phyloP scores from a whole-genome alignment of 2,113 vertebrate species.

The Rhinolophus sinicus region DNA sequence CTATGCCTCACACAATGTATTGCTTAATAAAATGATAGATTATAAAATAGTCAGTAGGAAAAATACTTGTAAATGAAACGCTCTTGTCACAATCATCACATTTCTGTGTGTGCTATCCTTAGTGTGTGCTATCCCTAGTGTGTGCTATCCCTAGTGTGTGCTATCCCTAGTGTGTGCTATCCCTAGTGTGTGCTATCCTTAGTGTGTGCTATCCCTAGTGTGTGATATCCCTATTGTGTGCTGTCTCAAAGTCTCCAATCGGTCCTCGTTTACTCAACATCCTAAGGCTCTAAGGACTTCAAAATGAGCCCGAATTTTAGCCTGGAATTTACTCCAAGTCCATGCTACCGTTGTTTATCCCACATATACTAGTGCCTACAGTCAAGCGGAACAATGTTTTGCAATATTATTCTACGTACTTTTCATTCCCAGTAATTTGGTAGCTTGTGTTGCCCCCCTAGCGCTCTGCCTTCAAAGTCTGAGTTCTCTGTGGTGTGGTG shows the following conservation, averaged over 20 bases:
- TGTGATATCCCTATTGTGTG: background rate
- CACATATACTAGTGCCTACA: background rate
- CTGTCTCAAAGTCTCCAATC: background rate
- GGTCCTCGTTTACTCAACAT: background rate
- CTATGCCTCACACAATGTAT: background rate
- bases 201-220: background rate
- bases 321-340: background rate
- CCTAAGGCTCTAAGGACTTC: background rate
- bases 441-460: background rate
- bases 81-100: background rate
- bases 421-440: background rate
- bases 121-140: background rate
- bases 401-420: background rate
- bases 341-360: background rate
- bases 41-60: background rate
- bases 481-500: background rate
- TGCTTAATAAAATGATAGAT: constrained; percentile 41
- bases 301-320: background rate
- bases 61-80: background rate
- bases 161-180: background rate
- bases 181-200: background rate
- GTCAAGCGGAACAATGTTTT: background rate
- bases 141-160: background rate
- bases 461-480: background rate
- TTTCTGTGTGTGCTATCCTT: background rate